phyloP scores from a whole-genome alignment of 2,797 vertebrate genomes.

The Cercopithecus neglectus region DNA sequence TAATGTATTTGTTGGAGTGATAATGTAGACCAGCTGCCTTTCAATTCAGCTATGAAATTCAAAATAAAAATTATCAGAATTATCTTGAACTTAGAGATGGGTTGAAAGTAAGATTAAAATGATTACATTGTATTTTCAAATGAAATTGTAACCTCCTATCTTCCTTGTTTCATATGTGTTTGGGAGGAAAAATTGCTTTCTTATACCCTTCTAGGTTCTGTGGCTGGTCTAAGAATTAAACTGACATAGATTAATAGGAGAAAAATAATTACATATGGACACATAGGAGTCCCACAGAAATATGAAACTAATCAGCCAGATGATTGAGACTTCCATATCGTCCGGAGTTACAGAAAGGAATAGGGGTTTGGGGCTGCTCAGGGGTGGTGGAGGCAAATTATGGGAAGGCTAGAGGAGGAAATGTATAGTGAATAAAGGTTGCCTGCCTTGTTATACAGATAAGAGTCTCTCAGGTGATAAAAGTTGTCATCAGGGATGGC shows the following conservation, averaged over 20 bases:
- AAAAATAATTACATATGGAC: neutral
- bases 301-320: neutral
- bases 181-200: neutral
- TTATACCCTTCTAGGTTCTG: neutral
- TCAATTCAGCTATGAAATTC: constrained; percentile 17
- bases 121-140: neutral
- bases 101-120: constrained; percentile 15
- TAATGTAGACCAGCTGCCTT: neutral
- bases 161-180: neutral
- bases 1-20: neutral
- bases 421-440: neutral
- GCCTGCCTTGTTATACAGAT: no score
- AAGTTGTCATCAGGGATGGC: neutral
- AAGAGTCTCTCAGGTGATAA: neutral
- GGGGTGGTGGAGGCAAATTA: neutral
- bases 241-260: neutral
- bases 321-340: neutral
- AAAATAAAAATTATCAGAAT: constrained; percentile 2
- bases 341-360: neutral
- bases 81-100: neutral
- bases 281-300: neutral
- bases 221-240: neutral
- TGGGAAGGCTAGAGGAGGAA: neutral
- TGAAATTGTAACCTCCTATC: neutral
- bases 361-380: neutral